Percentiles rank a stretch among this genome's conserved stretches.
Evolutionary conservation across 2,113 vertebrate genomes (phyloP).

Genomic region (Numida meleagris): DNA sequence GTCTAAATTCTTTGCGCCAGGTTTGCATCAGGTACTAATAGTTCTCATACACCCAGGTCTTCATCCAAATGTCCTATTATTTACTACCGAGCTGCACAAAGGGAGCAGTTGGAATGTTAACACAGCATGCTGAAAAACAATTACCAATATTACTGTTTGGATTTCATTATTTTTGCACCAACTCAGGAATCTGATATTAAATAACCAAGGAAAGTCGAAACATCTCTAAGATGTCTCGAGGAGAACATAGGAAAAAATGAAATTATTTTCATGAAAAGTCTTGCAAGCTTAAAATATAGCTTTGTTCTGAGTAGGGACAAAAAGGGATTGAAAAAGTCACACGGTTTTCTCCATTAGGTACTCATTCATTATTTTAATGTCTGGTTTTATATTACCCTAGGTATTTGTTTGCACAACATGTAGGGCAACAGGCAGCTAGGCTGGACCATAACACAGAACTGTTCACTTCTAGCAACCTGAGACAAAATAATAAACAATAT

Average conservation of each 20-base stretch:
- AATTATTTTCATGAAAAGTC: background rate
- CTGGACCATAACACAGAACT: background rate
- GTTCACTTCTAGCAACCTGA: background rate
- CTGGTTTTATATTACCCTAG: slow-evolving; percentile 23
- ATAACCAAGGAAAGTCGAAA: slow-evolving; percentile 7
- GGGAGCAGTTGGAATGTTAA: background rate
- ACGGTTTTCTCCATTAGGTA: background rate
- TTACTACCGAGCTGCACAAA: background rate
- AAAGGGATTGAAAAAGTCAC: background rate
- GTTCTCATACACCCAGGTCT: background rate
- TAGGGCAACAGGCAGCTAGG: background rate
- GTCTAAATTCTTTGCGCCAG: background rate
- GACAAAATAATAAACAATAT: background rate
- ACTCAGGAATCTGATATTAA: background rate
- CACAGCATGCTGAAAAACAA: background rate
- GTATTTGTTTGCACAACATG: slow-evolving; percentile 28
- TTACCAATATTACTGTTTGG: background rate
- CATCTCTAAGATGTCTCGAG: background rate
- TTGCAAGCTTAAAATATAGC: background rate
- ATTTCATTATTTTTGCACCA: background rate
- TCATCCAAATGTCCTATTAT: slow-evolving; percentile 14
- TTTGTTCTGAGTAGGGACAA: background rate
- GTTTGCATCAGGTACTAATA: background rate
- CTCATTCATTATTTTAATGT: background rate
- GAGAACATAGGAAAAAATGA: background rate